A percentile compares a stretch with the other conserved stretches of the same genome.
phyloP scores from a whole-genome alignment of 2,797 vertebrate species.

The Leuciscus waleckii region DNA sequence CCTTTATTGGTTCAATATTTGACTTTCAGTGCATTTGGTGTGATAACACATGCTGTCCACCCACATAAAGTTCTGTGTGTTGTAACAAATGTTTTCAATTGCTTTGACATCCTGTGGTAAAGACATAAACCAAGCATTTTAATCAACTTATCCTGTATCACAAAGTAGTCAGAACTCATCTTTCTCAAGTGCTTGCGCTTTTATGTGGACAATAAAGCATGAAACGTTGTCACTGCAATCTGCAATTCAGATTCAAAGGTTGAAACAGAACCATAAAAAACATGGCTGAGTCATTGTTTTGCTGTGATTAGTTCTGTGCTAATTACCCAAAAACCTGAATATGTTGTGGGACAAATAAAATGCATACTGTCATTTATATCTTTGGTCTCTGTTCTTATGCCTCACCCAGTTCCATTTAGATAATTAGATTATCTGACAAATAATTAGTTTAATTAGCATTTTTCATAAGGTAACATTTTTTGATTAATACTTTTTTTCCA shows the following conservation, averaged over 20 bases:
- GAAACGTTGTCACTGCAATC: constrained; percentile 35
- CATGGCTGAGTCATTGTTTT: constrained; percentile 29
- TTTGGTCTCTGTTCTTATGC: background rate
- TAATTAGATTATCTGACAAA: background rate
- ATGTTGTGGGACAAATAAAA: constrained; percentile 64
- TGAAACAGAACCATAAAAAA: constrained; percentile 26
- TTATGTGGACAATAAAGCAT: constrained; percentile 50
- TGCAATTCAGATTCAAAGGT: constrained; percentile 34
- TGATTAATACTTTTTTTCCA: background rate
- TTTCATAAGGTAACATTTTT: background rate
- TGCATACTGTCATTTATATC: constrained; percentile 12
- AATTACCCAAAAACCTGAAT: constrained; percentile 50
- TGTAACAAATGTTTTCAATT: background rate
- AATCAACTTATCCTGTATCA: background rate
- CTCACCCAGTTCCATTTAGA: background rate
- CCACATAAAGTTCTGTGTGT: background rate
- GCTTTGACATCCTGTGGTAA: background rate
- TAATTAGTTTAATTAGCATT: background rate
- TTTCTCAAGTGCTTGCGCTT: constrained; percentile 29
- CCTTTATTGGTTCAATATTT: background rate
- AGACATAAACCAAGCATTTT: constrained; percentile 2
- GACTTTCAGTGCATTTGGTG: background rate
- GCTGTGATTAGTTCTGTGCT: constrained; percentile 52
- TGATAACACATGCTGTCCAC: background rate
- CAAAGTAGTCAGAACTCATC: background rate